Conservation (phyloP, 2,113 vertebrate species). For the Lagopus muta region DNA sequence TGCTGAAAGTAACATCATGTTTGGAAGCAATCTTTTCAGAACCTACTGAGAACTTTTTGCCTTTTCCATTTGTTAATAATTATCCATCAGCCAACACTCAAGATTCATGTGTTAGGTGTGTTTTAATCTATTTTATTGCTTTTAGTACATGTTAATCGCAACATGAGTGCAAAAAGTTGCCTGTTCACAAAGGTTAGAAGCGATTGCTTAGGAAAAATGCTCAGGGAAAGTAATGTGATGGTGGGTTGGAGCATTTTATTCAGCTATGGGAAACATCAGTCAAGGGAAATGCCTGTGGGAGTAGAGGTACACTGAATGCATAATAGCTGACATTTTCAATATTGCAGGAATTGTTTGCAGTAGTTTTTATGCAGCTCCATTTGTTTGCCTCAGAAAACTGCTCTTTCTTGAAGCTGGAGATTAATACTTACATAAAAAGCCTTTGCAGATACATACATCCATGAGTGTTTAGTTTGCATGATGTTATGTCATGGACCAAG, state of each 20-base stretch:
- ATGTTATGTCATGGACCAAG: neutral
- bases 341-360: conserved; percentile 7
- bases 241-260: conserved; percentile 4
- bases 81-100: neutral
- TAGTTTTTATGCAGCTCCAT: neutral
- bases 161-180: neutral
- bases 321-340: conserved; percentile 56
- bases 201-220: neutral
- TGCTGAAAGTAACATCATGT: neutral
- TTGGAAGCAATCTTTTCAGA: conserved; percentile 1
- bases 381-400: neutral
- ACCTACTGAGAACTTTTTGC: neutral
- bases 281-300: conserved; percentile 46
- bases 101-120: neutral
- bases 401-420: neutral
- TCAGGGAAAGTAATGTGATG: neutral
- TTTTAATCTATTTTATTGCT: neutral
- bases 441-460: neutral
- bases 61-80: neutral
- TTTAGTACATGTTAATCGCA: neutral
- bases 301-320: conserved; percentile 13
- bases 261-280: conserved; percentile 47
- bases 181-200: neutral
- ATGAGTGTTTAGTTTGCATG: neutral
- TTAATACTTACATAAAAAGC: neutral